Conservation (phyloP, 2,113 vertebrate genomes). For the Acanthochromis polyacanthus region DNA sequence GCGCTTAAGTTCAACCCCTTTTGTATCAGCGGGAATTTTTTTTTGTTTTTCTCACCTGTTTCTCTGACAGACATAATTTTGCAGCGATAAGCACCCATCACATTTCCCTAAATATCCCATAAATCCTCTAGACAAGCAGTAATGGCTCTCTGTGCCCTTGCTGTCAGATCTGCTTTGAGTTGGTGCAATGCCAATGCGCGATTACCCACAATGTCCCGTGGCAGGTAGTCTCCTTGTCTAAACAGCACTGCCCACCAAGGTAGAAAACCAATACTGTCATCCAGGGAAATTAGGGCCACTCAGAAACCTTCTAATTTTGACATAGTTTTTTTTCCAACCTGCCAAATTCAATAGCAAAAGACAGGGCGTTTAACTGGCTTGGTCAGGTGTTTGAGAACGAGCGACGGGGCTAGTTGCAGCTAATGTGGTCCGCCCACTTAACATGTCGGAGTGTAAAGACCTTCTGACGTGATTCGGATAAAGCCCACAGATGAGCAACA, state of each 20-base stretch:
- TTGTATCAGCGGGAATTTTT: neutral
- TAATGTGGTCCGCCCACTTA: constrained; percentile 26
- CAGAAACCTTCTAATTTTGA: constrained; percentile 58
- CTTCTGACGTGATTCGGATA: constrained; percentile 31
- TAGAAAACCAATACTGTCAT: constrained; percentile 75
- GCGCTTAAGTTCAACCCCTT: neutral
- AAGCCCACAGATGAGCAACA: constrained; percentile 35
- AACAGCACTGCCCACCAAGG: constrained; percentile 67
- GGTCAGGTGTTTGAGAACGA: constrained; percentile 57
- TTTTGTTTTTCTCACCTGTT: constrained; percentile 39
- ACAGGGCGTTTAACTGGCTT: constrained; percentile 47
- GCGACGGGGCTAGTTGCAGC: constrained; percentile 38
- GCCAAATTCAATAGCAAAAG: constrained; percentile 58
- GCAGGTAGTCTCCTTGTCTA: constrained; percentile 71
- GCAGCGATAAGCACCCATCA: constrained; percentile 68
- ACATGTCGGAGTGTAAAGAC: constrained; percentile 35
- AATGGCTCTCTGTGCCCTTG: constrained; percentile 73
- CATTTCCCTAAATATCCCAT: constrained; percentile 76
- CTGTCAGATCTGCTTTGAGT: constrained; percentile 81
- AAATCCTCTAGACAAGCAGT: constrained; percentile 80
- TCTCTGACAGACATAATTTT: constrained; percentile 66
- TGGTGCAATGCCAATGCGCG: constrained; percentile 59
- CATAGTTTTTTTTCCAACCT: constrained; percentile 24
- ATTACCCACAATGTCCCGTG: constrained; percentile 68
- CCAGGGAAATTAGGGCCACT: constrained; percentile 69